Base-by-base conservation (phyloP, 2,113 vertebrate species). In the Myocastor coypus region DNA sequence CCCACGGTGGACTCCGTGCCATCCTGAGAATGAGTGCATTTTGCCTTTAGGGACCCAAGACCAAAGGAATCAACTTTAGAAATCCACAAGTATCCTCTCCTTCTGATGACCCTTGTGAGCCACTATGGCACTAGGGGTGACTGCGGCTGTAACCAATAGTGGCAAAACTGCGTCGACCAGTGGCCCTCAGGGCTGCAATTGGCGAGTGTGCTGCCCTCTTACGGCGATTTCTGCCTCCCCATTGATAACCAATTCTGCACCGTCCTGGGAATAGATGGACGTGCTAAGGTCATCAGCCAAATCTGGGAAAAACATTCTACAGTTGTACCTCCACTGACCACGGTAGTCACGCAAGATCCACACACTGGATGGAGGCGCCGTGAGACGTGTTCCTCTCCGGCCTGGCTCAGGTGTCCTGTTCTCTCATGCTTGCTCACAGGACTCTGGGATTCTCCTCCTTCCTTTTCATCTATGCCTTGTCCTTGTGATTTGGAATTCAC, bases 221-320 rank as follows among this genome's bases (percentile, higher is more conserved):
- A 32, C 32, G 7, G 57, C 10, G 30, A 32, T 30, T 3, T 8
- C 34, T 2, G 5, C 28, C 24, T 30, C 12, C 42, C 6, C n/a
- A 68, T 37, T 20, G 1, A 50, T 82, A n/a, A 4, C 28, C 0
- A 2, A 12, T 30, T 6, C 3, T 2, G 71, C 32, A 3, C 71
- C 8, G 0, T 16, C 46, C 11, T 1, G 71, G 68, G 30, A 61
- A 17, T 7, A 13, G 5, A 20, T 3, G 4, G 0, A 17, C 26
- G 2, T 6, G 0, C 2, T 28, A 4, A 28, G 17, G 0, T 61
- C 0, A 2, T 37, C 4, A 5, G n/a, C 20, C 10, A 66, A 24
- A 46, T 16, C 1, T 10, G 34, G n/a, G 10, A 12, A 14, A 32
- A 37, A 37, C 40, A 37, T 17, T 30, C 6, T 26, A 50, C 16